phyloP scores from a whole-genome alignment of 2,888 invertebrate species.

The Nebria salina region DNA sequence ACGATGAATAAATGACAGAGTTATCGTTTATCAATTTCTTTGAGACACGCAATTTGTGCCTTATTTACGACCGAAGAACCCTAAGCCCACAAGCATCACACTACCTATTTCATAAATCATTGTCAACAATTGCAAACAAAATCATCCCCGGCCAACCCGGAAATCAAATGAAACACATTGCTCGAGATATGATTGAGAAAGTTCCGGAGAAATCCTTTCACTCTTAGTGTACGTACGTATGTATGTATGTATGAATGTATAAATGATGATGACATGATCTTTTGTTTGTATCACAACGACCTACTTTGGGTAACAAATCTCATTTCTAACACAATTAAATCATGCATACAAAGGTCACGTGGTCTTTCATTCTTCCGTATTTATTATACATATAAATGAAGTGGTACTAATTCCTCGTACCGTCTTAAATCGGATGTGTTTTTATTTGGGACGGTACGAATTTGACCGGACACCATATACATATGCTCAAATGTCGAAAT shows the following conservation, averaged over 20 bases:
- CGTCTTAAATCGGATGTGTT: too few species aligned
- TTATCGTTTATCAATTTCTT: conserved; percentile 40
- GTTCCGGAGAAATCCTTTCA: background rate
- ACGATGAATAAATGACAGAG: conserved; percentile 38
- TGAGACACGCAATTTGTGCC: conserved; percentile 34
- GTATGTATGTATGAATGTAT: too few species aligned
- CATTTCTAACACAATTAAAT: background rate
- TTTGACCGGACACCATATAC: too few species aligned
- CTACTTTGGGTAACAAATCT: background rate
- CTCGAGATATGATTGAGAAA: background rate
- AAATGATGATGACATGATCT: background rate
- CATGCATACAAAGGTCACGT: background rate
- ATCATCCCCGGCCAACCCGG: background rate
- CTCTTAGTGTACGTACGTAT: too few species aligned
- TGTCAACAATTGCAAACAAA: background rate
- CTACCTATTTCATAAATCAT: background rate
- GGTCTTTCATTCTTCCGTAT: background rate
- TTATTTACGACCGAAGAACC: conserved; percentile 35
- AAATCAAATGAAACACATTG: background rate
- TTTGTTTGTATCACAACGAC: background rate
- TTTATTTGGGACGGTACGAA: too few species aligned
- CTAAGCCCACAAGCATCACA: background rate
- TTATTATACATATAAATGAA: too few species aligned
- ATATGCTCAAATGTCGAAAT: background rate
- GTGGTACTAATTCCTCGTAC: too few species aligned